Conservation (phyloP, 2,888 invertebrate genomes). For the Branchellion lobata region DNA sequence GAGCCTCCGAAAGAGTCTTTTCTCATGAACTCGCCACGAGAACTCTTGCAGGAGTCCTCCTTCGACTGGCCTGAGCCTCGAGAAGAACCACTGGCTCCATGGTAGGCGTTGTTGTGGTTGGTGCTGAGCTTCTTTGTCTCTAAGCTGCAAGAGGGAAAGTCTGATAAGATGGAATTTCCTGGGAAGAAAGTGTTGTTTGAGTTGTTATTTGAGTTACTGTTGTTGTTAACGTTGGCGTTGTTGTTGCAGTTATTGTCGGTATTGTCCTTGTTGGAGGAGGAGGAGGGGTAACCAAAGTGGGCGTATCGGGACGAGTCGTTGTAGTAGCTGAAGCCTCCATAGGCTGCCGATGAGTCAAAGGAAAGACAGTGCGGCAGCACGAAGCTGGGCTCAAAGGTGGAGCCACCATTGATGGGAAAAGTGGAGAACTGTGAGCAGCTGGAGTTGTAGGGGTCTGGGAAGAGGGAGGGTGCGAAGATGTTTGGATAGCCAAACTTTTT, state of each 20-base stretch:
- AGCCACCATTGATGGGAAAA: constrained; percentile 32
- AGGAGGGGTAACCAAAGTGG: constrained; percentile 38
- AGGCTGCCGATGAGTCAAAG: constrained; percentile 16
- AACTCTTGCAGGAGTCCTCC: constrained; percentile 24
- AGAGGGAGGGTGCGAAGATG: constrained; percentile 37
- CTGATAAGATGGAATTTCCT: constrained; percentile 16
- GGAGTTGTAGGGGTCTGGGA: constrained; percentile 38
- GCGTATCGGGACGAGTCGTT: constrained; percentile 35
- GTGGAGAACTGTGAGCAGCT: constrained; percentile 41
- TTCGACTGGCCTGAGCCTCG: constrained; percentile 1
- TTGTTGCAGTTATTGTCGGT: neutral
- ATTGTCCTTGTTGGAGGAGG: neutral
- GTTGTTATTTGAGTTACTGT: neutral
- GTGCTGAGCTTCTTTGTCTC: constrained; percentile 18
- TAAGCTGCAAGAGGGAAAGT: constrained; percentile 38
- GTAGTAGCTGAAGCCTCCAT: constrained; percentile 36
- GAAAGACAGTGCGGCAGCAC: constrained; percentile 41
- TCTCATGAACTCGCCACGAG: neutral
- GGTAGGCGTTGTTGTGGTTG: neutral
- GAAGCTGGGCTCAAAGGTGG: constrained; percentile 36
- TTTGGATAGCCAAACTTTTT: constrained; percentile 39
- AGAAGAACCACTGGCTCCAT: neutral
- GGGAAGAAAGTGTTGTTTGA: neutral
- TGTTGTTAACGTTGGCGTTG: neutral
- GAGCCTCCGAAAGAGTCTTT: constrained; percentile 22